A percentile compares a stretch with the other conserved stretches of the same genome.
Evolutionary conservation across 2,797 vertebrate species (phyloP).

Genomic region (Cynodonichthys magdalenae): DNA sequence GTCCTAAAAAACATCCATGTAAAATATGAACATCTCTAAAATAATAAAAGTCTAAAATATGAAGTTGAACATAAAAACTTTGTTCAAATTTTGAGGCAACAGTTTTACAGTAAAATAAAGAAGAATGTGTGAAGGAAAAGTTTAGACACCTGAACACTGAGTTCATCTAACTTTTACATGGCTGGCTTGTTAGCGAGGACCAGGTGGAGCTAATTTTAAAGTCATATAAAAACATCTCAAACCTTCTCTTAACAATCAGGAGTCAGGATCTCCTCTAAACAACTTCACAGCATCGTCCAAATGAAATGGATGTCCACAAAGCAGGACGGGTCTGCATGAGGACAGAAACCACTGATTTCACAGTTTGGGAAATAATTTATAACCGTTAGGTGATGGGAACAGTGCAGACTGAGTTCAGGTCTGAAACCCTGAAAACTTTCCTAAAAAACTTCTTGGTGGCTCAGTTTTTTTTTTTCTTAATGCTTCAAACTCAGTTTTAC

Average conservation of each 20-base stretch:
- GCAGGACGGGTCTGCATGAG: not conserved
- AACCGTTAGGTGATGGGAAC: not conserved
- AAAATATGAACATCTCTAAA: not conserved
- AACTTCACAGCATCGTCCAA: too few relatives aligned
- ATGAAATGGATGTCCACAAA: too few relatives aligned
- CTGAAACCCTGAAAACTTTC: not conserved
- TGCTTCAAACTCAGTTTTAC: too few relatives aligned
- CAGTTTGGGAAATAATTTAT: not conserved
- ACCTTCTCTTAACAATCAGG: not conserved
- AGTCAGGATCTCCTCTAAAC: not conserved
- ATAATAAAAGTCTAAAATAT: too few relatives aligned
- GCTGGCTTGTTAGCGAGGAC: conserved; percentile 4
- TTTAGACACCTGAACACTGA: not conserved
- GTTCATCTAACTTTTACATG: not conserved
- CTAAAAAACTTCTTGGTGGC: too few relatives aligned
- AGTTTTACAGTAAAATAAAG: not conserved
- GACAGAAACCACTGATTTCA: not conserved
- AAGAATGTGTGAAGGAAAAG: not conserved
- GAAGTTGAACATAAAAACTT: too few relatives aligned
- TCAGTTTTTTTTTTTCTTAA: too few relatives aligned
- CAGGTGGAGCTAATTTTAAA: conserved; percentile 3
- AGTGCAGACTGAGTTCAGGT: not conserved
- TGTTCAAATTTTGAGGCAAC: not conserved
- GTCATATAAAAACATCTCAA: not conserved
- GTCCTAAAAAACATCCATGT: not conserved